Percentiles rank a stretch among this genome's conserved stretches.
phyloP scores from a whole-genome alignment of 2,797 vertebrate genomes.

The Glyptemys insculpta region DNA sequence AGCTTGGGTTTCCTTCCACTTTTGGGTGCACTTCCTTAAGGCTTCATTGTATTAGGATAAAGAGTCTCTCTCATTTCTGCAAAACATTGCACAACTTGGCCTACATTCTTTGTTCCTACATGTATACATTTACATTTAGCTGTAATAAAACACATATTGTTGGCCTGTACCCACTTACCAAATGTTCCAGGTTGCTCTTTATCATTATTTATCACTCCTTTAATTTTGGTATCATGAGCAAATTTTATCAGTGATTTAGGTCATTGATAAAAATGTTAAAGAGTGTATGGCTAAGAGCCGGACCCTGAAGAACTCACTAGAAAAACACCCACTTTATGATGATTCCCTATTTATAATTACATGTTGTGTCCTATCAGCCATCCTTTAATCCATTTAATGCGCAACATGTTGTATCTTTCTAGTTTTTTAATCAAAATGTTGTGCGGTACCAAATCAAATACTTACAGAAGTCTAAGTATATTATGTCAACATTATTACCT shows the following conservation, averaged over 20 bases:
- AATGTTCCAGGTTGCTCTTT: neutral
- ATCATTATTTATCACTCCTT: neutral
- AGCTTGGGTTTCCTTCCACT: neutral
- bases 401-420: neutral
- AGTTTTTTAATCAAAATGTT: neutral
- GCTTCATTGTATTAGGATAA: neutral
- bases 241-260: neutral
- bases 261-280: neutral
- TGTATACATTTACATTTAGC: neutral
- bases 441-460: neutral
- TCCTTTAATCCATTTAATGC: neutral
- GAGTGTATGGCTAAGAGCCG: neutral
- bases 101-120: neutral
- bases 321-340: neutral
- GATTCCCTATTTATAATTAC: neutral
- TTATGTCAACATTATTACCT: neutral
- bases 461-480: neutral
- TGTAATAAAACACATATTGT: neutral
- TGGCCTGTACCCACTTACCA: neutral
- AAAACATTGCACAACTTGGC: no score
- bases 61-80: no score
- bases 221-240: neutral
- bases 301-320: neutral
- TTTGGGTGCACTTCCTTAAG: neutral
- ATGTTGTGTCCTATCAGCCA: neutral